Evolutionary conservation across 2,113 vertebrate genomes (phyloP), one percentile per base, ranked within the genome.

Genomic region (Miniopterus natalensis): DNA sequence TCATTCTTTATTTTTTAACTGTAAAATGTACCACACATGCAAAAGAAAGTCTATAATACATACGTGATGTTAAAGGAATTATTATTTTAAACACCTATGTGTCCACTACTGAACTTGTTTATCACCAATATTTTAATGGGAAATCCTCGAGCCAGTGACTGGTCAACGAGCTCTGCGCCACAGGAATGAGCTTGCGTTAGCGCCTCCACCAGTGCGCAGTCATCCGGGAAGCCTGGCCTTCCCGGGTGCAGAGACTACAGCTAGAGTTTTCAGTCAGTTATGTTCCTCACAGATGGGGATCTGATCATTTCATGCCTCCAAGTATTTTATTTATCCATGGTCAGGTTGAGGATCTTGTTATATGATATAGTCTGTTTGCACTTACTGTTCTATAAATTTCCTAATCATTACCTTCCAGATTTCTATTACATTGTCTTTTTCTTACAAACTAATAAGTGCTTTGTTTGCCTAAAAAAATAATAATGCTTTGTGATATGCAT

Each of bases 401-500:
- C 65, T 78, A 73, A 79, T 63, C n/a, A 59, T 78, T 91, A 45
- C 21, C 21, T 4, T 14, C 7, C 20, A 71, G 27, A 88, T 84
- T 70, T 88, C 27, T 88, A 42, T 61, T 92, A 40, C 55, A 77
- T 36, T 88, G 49, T 74, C 17, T 65, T 86, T 77, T 63, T 80
- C 49, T 88, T 84, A 42, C 31, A 91, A 81, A 91, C 71, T 85
- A n/a, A 36, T 53, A n/a, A 88, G 59, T 11, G 27, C 25, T 81
- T 91, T 96, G 7, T 55, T 90, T 55, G n/a, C 15, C 23, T 47
- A 47, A 75, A 90, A 91, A 87, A 91, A 75, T 27, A 55, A 63
- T 70, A 68, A 66, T 81, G 63, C 83, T 85, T 87, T 92, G 4
- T 95, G 15, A 57, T 55, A 84, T 66, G 61, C 59, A 71, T 45